A percentile compares a stretch with the other conserved stretches of the same genome.
Conservation (phyloP, 35 echinoderm and acorn worm genomes). For the Amphiura filiformis region DNA sequence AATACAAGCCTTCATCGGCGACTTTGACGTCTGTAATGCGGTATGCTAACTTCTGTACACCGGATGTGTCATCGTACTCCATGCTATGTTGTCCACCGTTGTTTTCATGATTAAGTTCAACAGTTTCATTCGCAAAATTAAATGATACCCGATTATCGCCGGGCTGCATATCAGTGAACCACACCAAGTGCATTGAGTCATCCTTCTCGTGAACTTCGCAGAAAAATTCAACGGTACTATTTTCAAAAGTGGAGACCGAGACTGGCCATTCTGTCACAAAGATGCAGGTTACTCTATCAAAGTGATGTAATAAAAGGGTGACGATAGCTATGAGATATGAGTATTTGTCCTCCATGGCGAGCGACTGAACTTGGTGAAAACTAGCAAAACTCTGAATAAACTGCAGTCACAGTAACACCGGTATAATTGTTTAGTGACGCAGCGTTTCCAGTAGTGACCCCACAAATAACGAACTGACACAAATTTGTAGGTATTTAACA, state of each 20-base stretch:
- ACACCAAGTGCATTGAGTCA: neutral
- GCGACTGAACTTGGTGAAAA: too few species aligned
- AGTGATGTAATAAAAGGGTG: too few species aligned
- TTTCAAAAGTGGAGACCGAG: neutral
- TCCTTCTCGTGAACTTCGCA: neutral
- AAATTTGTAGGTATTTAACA: too few species aligned
- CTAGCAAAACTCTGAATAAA: too few species aligned
- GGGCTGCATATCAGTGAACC: neutral
- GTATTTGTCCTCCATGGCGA: too few species aligned
- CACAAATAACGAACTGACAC: too few species aligned
- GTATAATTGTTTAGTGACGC: too few species aligned
- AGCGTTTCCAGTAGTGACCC: too few species aligned
- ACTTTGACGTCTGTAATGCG: neutral
- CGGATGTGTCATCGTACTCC: neutral
- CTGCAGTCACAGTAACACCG: too few species aligned
- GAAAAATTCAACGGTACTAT: neutral
- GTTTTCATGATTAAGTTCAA: neutral
- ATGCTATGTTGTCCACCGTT: neutral
- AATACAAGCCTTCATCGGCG: neutral
- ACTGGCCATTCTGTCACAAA: neutral
- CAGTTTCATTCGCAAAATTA: neutral
- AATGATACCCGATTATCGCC: neutral
- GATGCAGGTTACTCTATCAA: too few species aligned
- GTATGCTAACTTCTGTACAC: neutral
- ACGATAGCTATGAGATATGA: too few species aligned